Evolutionary conservation across 2,888 invertebrate genomes (phyloP).

Genomic region (Tipula vernalis): DNA sequence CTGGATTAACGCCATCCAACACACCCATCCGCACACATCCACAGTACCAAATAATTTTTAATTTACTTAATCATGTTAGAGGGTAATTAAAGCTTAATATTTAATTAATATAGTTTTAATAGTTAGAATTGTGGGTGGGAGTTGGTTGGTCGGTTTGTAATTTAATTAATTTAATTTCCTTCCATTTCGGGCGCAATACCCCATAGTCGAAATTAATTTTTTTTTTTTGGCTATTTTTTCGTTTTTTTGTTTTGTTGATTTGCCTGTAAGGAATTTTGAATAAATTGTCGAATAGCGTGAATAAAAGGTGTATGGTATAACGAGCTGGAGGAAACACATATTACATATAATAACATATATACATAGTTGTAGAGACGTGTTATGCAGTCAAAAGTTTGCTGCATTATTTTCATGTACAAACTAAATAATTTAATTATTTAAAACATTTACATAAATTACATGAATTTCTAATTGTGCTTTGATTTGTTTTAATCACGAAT

Average conservation of each 20-base stretch:
- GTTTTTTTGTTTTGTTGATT: not conserved
- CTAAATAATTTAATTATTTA: not conserved
- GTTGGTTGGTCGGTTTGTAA: not conserved
- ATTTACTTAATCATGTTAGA: not conserved
- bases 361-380: not conserved
- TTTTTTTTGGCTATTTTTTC: not conserved
- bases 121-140: not conserved
- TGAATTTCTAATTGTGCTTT: not conserved
- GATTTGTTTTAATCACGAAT: not conserved
- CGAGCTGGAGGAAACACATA: not conserved
- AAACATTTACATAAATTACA: not conserved
- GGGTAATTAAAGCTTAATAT: not conserved
- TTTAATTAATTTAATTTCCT: not conserved
- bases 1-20: not conserved
- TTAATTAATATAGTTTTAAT: not conserved
- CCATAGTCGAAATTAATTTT: not conserved
- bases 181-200: not conserved
- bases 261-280: not conserved
- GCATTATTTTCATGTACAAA: not conserved
- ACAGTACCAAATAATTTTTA: not conserved
- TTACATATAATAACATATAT: not conserved
- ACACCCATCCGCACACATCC: not conserved
- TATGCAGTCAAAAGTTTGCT: not conserved
- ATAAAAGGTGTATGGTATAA: not conserved
- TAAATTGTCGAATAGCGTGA: not conserved